Base-by-base conservation (phyloP, 2,888 invertebrate genomes). In the Acronicta aceris region DNA sequence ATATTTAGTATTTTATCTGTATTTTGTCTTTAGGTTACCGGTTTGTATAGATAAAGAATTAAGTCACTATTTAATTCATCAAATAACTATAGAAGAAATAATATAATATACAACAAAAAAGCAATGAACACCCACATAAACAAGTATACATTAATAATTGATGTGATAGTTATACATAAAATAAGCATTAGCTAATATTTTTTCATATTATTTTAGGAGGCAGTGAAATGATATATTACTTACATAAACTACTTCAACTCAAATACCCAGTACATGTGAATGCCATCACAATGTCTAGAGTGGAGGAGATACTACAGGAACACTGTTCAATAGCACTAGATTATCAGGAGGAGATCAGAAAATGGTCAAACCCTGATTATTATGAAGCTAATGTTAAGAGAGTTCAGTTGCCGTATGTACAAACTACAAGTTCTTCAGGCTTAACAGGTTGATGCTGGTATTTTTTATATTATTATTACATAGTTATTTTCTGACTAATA, bases 201-300 rank as follows among this genome's bases (percentile, higher is more conserved):
- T 43, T 2, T 5, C 21, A 43, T 13, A 8, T 30, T 45, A 46
- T 81, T 84, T 2, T 64, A 95, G 96, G 96, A 53, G 99, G 99
- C 33, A 97, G 96, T 85, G 98, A 98, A 89, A 96, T 99, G 76
- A 96, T 97, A 62, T 95, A 95, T 41, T 99, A 98, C 85, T 95
- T 99, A 85, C 98, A 98, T 88, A 96, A 98, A 65, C 95, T 99
- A 49, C 95, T 99, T 41, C 99, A 99, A 90, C 95, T 99, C 41
- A 99, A 99, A 87, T 99, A 99, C 89, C 98, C 99, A 0, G 97
- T 97, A 0, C 99, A 99, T 90, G 96, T 98, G 0, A 97, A 97
- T 84, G 97, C 98, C 0, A 97, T 99, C 66, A 98, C 98, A 0
- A 96, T 97, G 74, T 98, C 97, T 60, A 95, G 98, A 65, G 97